Conservation (phyloP, 64 coral and sea anemone species). For the Stylophora pistillata region DNA sequence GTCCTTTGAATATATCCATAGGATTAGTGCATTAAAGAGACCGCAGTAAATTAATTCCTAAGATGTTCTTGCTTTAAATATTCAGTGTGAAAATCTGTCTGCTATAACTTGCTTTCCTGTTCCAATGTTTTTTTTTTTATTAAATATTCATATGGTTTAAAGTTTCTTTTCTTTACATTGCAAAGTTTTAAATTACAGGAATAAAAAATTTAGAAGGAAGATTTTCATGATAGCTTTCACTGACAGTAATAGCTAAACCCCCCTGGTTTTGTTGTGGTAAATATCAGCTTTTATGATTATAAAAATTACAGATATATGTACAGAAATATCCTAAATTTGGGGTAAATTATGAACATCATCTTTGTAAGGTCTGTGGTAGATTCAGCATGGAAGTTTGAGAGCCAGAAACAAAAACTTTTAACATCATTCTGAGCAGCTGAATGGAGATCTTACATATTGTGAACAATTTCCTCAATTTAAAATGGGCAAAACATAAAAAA, state of each 20-base stretch:
- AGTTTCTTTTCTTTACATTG: conserved; percentile 3
- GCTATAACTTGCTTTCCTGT: conserved; percentile 18
- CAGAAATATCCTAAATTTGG: conserved; percentile 2
- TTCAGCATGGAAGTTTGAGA: not conserved
- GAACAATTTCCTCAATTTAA: not conserved
- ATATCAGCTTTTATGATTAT: not conserved
- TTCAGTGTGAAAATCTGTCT: conserved; percentile 6
- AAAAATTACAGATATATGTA: not conserved
- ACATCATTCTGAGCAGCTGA: not conserved
- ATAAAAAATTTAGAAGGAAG: conserved; percentile 10
- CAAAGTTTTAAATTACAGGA: conserved; percentile 14
- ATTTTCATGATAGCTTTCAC: conserved; percentile 25
- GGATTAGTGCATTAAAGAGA: conserved; percentile 24
- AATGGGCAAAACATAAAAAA: conserved; percentile 2
- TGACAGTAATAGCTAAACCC: not conserved
- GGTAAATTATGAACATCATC: not conserved
- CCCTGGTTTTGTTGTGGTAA: conserved; percentile 11
- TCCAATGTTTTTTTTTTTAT: conserved; percentile 30
- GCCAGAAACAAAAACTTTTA: not conserved
- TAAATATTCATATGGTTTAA: conserved; percentile 50
- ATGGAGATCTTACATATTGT: not conserved
- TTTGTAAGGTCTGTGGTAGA: not conserved
- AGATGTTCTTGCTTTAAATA: conserved; percentile 2
- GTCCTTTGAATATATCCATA: conserved; percentile 12
- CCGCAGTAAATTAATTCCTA: conserved; percentile 21